phyloP scores from a whole-genome alignment of 2,888 invertebrate genomes.

The Xanthorhoe designata region DNA sequence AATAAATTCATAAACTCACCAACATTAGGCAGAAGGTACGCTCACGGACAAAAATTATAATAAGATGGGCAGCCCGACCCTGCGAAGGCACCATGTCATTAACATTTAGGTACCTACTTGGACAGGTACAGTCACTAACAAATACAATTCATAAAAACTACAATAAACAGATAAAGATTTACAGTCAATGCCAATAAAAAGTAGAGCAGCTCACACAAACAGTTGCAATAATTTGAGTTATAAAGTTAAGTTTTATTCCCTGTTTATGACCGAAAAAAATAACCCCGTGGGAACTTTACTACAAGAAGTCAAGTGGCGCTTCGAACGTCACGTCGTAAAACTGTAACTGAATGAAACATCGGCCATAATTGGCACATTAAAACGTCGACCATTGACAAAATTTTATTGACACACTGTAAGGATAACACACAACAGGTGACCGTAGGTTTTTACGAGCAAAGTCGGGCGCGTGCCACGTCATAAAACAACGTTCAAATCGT shows the following conservation, averaged over 20 bases:
- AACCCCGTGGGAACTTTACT: conserved; percentile 45
- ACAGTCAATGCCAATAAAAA: conserved; percentile 1
- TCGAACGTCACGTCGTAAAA: conserved; percentile 59
- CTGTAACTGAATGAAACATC: conserved; percentile 69
- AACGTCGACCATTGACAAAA: conserved; percentile 74
- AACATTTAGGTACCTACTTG: conserved; percentile 46
- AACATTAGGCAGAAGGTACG: conserved; percentile 43
- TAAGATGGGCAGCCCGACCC: conserved; percentile 38
- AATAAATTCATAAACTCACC: conserved; percentile 46
- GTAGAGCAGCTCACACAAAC: conserved; percentile 2
- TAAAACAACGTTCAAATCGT: conserved; percentile 74
- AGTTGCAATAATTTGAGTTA: conserved; percentile 16
- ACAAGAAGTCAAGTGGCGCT: conserved; percentile 50
- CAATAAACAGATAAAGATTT: background rate
- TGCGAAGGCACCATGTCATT: conserved; percentile 45
- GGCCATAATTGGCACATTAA: conserved; percentile 76
- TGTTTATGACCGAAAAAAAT: conserved; percentile 44
- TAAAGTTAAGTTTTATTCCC: conserved; percentile 38
- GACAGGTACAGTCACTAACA: conserved; percentile 48
- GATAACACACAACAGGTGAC: conserved; percentile 80
- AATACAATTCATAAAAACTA: conserved; percentile 21
- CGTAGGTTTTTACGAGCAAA: conserved; percentile 77
- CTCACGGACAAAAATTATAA: conserved; percentile 45
- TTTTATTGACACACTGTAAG: conserved; percentile 74
- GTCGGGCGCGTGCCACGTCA: conserved; percentile 68